These are phyloP conservation scores for Valencia hispanica DNA, from an alignment of 2,797 vertebrate genomes.

Conservation along the genomic window DNA sequence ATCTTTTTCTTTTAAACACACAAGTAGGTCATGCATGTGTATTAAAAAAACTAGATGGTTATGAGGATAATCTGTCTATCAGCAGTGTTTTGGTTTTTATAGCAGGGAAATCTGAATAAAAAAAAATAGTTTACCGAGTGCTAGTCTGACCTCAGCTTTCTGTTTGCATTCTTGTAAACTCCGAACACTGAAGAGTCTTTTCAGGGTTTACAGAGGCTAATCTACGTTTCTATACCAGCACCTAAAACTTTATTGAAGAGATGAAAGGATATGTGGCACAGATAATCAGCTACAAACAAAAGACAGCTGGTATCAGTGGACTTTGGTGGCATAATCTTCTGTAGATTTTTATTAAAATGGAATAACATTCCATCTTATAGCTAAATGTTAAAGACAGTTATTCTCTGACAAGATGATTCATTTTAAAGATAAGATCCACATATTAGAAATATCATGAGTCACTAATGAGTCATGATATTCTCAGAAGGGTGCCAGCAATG, in stretches of 20 bases:
- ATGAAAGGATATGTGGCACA: background rate
- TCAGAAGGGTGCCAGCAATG: constrained; percentile 15
- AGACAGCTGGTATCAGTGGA: background rate
- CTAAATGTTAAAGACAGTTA: background rate
- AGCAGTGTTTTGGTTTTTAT: background rate
- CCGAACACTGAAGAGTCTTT: background rate
- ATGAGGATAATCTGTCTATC: background rate
- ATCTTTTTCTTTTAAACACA: background rate
- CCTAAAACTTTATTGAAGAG: background rate
- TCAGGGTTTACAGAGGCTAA: background rate
- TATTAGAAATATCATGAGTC: constrained; percentile 23
- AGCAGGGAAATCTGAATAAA: background rate
- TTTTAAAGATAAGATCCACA: background rate
- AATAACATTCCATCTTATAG: background rate
- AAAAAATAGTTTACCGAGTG: no score
- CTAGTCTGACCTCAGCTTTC: background rate
- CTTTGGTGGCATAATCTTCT: background rate
- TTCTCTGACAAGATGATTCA: background rate
- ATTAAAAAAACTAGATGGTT: background rate
- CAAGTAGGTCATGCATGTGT: background rate
- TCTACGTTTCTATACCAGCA: background rate
- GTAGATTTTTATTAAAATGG: background rate
- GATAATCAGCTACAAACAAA: background rate
- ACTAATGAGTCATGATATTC: constrained; percentile 24
- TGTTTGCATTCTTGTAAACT: background rate